Conservation (phyloP, 2,113 vertebrate genomes). For the Emberiza fucata region DNA sequence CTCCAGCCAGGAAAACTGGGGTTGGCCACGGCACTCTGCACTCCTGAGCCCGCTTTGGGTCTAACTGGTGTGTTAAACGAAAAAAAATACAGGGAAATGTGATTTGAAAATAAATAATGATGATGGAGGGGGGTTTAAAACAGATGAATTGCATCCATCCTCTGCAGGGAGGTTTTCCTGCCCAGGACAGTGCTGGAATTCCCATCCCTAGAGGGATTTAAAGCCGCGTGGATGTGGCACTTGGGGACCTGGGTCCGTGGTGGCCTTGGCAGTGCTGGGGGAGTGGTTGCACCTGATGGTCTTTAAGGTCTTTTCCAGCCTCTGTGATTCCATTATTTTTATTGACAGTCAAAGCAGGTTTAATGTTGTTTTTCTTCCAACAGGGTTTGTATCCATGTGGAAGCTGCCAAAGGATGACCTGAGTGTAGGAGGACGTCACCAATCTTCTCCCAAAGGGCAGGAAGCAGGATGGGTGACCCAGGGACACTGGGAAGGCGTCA, state of each 20-base stretch:
- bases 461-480: not conserved
- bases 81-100: not conserved
- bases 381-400: not conserved
- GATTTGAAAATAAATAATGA: not conserved
- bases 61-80: not conserved
- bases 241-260: not conserved
- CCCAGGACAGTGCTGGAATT: not conserved
- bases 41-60: not conserved
- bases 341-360: not conserved
- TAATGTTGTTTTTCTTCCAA: not conserved
- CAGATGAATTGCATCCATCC: not conserved
- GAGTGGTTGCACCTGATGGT: not conserved
- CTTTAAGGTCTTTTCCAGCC: not conserved
- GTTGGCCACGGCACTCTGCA: not conserved
- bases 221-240: fast-evolving
- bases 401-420: not conserved
- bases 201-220: not conserved
- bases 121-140: not conserved
- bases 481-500: not conserved
- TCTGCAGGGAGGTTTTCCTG: not conserved
- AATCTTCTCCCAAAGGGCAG: not conserved
- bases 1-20: not conserved
- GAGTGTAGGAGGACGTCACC: not conserved
- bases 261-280: not conserved
- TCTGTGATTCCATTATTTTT: not conserved